A percentile compares a stretch with the other conserved stretches of the same genome.
Conservation (phyloP, 2,113 vertebrate genomes). For the Chrysochloris asiatica region DNA sequence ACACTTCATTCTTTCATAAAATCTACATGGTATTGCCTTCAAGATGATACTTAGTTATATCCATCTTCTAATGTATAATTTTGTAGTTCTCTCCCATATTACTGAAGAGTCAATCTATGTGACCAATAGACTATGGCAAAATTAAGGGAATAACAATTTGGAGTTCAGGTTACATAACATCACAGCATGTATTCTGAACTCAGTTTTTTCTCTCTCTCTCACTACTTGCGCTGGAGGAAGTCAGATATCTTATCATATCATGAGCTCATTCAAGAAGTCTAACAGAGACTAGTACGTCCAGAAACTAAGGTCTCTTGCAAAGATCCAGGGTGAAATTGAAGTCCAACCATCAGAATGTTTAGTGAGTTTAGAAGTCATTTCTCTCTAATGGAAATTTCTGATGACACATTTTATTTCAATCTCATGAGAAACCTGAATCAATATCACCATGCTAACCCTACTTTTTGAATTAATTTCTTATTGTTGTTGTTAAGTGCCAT, state of each 20-base stretch:
- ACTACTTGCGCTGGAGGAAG: too few relatives aligned
- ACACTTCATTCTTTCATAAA: too few relatives aligned
- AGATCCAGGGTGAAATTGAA: background rate
- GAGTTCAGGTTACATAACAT: background rate
- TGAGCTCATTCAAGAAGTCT: background rate
- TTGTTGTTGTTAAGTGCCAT: too few relatives aligned
- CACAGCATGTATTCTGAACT: background rate
- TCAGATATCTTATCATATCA: background rate
- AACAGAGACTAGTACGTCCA: too few relatives aligned
- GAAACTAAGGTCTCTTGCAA: background rate
- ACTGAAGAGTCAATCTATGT: too few relatives aligned
- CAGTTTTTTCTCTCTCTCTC: background rate
- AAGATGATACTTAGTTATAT: too few relatives aligned
- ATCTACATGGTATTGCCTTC: too few relatives aligned
- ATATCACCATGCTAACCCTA: fast-evolving
- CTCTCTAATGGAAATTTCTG: fast-evolving
- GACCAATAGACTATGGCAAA: background rate
- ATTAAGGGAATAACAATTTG: background rate
- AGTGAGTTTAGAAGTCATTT: background rate
- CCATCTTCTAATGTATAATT: too few relatives aligned
- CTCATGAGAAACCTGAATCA: background rate
- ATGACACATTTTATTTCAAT: background rate
- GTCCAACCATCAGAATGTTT: fast-evolving
- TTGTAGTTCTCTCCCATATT: too few relatives aligned
- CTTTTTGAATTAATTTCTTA: background rate